These are phyloP conservation scores for Paramormyrops hopkinsi DNA, from an alignment of 2,797 vertebrate species.

Conservation along the genomic window DNA sequence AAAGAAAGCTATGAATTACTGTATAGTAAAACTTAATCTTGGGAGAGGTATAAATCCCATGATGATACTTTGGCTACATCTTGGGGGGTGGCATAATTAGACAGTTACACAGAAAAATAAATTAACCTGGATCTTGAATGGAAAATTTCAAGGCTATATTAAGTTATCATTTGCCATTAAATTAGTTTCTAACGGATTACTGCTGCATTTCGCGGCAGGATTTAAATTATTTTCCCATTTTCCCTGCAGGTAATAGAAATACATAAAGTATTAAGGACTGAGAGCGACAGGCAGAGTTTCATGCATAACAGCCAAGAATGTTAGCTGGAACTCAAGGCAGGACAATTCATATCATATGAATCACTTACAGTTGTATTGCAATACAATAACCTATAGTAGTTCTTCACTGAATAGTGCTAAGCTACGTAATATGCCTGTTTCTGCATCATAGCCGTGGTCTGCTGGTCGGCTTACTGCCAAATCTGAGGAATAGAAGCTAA, in stretches of 20 bases:
- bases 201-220: conserved; percentile 19
- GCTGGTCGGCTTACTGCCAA: background rate
- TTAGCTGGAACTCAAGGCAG: background rate
- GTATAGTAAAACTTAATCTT: background rate
- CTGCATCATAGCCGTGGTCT: background rate
- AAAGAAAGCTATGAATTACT: background rate
- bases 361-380: conserved; percentile 29
- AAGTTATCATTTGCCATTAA: conserved; percentile 34
- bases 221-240: conserved; percentile 7
- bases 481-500: background rate
- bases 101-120: conserved; percentile 27
- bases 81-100: conserved; percentile 33
- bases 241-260: conserved; percentile 30
- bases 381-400: background rate
- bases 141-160: conserved; percentile 31
- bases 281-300: background rate
- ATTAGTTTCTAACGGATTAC: conserved; percentile 35
- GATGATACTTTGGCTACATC: background rate
- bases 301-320: conserved; percentile 22
- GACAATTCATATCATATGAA: conserved; percentile 8
- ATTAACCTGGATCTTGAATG: conserved; percentile 34
- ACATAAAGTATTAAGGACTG: conserved; percentile 28
- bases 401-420: conserved; percentile 19
- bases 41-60: background rate
- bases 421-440: background rate